These are phyloP conservation scores for Andricus curvator DNA, from an alignment of 2,888 invertebrate species.

Conservation along the genomic window DNA sequence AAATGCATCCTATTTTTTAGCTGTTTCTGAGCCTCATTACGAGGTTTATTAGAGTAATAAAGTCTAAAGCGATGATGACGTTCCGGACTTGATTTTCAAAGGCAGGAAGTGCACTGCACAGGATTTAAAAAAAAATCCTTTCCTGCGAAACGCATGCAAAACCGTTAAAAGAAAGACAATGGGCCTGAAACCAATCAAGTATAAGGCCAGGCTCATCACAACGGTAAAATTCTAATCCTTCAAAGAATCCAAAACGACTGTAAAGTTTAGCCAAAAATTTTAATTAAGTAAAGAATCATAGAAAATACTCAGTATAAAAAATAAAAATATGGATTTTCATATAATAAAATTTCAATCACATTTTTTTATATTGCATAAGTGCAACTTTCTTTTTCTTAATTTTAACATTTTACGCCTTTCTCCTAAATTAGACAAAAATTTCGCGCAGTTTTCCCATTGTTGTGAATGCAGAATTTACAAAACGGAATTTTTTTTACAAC, in stretches of 20 bases:
- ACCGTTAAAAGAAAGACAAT: slow-evolving; percentile 26
- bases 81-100: slow-evolving; percentile 1
- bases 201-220: slow-evolving; percentile 7
- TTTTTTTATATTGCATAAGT: not conserved
- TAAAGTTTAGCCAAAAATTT: not conserved
- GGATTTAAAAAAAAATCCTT: slow-evolving; percentile 20
- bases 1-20: not conserved
- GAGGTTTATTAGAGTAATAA: not conserved
- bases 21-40: not conserved
- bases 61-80: not conserved
- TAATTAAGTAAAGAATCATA: too few relatives aligned
- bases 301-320: too few relatives aligned
- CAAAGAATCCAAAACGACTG: not conserved
- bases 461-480: not conserved
- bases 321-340: too few relatives aligned
- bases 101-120: slow-evolving; percentile 28
- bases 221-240: slow-evolving; percentile 8
- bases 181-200: slow-evolving; percentile 21
- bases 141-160: slow-evolving; percentile 16
- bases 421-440: too few relatives aligned
- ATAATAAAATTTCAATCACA: too few relatives aligned
- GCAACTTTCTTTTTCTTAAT: not conserved
- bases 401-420: not conserved
- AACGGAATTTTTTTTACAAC: too few relatives aligned
- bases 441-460: not conserved